These are phyloP conservation scores for Bovichtus diacanthus DNA, from an alignment of 2,797 vertebrate species.

Conservation along the genomic window DNA sequence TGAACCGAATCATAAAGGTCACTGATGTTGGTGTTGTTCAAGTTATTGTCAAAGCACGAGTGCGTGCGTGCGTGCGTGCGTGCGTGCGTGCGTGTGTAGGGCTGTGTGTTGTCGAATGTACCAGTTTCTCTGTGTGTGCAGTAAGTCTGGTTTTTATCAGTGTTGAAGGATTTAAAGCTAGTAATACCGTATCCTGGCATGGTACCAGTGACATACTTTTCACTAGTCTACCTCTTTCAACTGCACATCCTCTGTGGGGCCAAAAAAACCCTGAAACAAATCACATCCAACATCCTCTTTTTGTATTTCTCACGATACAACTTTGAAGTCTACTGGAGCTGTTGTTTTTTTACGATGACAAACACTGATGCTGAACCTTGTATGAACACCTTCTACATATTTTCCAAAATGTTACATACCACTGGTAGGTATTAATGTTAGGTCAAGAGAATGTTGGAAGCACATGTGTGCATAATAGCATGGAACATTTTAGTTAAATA, in stretches of 20 bases:
- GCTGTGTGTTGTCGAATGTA: conserved; percentile 7
- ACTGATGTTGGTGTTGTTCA: conserved; percentile 46
- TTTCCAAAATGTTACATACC: not conserved
- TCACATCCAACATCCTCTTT: conserved; percentile 44
- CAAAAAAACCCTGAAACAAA: conserved; percentile 24
- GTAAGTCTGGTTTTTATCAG: conserved; percentile 73
- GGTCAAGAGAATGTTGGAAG: not conserved
- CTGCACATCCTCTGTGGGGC: conserved; percentile 44
- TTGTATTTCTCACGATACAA: conserved; percentile 22
- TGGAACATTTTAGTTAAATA: not conserved
- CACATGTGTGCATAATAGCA: not conserved
- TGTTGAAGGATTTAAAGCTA: conserved; percentile 73
- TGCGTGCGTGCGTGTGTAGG: not conserved
- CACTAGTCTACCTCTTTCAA: conserved; percentile 68
- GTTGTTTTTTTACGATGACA: conserved; percentile 24
- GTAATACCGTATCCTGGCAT: conserved; percentile 76
- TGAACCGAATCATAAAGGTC: conserved; percentile 47
- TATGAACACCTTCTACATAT: conserved; percentile 10
- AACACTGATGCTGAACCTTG: conserved; percentile 17
- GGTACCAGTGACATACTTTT: conserved; percentile 79
- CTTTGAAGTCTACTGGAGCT: conserved; percentile 38
- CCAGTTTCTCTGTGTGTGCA: conserved; percentile 27
- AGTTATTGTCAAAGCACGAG: conserved; percentile 46
- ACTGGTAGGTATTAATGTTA: not conserved
- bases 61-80: not conserved